These are phyloP conservation scores for Andrena bucephala DNA, from an alignment of 2,888 invertebrate species.

Conservation along the genomic window DNA sequence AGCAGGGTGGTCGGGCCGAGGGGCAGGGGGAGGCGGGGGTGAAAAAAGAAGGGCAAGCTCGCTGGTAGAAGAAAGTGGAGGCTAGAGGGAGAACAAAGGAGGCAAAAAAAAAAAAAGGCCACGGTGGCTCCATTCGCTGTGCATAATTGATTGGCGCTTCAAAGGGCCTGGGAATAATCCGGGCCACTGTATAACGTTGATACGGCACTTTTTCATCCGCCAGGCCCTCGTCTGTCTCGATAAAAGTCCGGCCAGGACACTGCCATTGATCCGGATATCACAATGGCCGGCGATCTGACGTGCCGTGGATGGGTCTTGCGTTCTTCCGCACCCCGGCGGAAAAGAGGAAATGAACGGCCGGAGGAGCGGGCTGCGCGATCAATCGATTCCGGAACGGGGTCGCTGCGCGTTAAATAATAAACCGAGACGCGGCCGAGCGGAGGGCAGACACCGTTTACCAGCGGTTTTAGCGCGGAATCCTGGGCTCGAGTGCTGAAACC, in stretches of 20 bases:
- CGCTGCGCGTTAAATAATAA: not conserved
- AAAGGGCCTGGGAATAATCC: slow-evolving; percentile 70
- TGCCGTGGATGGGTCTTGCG: slow-evolving; percentile 44
- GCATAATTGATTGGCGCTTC: slow-evolving; percentile 75
- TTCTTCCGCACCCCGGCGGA: slow-evolving; percentile 20
- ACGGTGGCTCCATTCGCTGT: slow-evolving; percentile 57
- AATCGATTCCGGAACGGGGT: too few relatives aligned
- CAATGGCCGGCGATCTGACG: slow-evolving; percentile 53
- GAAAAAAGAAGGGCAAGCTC: not conserved
- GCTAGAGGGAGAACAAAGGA: slow-evolving; percentile 38
- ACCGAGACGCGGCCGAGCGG: not conserved
- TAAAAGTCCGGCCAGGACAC: slow-evolving; percentile 54
- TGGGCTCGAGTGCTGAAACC: not conserved
- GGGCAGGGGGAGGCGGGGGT: not conserved
- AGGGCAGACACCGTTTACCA: not conserved
- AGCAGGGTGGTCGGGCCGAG: too few relatives aligned
- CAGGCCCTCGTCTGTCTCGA: slow-evolving; percentile 27
- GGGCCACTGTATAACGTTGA: slow-evolving; percentile 53
- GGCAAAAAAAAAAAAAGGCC: slow-evolving; percentile 24
- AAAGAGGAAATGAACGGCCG: not conserved
- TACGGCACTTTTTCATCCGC: slow-evolving; percentile 57
- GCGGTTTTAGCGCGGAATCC: not conserved
- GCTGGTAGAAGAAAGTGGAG: slow-evolving; percentile 4
- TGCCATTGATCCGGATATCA: slow-evolving; percentile 58
- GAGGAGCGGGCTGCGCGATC: not conserved